A percentile compares a stretch with the other conserved stretches of the same genome.
phyloP scores from a whole-genome alignment of 2,113 vertebrate genomes.

The Alaudala cheleensis region DNA sequence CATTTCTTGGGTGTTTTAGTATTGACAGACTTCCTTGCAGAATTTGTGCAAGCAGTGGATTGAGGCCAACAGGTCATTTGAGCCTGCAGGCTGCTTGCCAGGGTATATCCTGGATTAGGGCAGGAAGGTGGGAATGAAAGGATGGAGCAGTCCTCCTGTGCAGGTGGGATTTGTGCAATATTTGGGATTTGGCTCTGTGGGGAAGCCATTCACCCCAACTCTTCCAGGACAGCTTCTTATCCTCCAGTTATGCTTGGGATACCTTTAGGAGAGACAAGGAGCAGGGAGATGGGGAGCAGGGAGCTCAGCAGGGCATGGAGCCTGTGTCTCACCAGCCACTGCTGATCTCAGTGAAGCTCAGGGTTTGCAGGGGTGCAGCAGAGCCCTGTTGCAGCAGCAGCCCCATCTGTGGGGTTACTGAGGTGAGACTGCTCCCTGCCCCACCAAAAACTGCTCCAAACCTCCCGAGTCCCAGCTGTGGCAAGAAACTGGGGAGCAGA shows the following conservation, averaged over 20 bases:
- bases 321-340: background rate
- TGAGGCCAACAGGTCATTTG: background rate
- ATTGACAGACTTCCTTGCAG: background rate
- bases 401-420: background rate
- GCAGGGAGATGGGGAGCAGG: background rate
- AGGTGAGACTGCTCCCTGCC: background rate
- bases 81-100: background rate
- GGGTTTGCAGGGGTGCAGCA: background rate
- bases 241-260: background rate
- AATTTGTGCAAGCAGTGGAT: background rate
- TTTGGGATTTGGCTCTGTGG: background rate
- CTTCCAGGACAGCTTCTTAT: background rate
- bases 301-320: fast-evolving
- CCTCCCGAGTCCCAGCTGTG: background rate
- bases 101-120: background rate
- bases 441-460: background rate
- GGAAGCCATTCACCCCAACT: background rate
- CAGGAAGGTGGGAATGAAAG: background rate
- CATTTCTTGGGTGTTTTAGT: background rate
- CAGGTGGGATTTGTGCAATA: background rate
- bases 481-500: background rate
- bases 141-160: background rate
- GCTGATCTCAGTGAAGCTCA: background rate
- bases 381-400: background rate
- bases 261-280: background rate